Percentiles rank a stretch among this genome's conserved stretches.
Evolutionary conservation across 2,113 vertebrate species (phyloP).

Genomic region (Hydropotes inermis): DNA sequence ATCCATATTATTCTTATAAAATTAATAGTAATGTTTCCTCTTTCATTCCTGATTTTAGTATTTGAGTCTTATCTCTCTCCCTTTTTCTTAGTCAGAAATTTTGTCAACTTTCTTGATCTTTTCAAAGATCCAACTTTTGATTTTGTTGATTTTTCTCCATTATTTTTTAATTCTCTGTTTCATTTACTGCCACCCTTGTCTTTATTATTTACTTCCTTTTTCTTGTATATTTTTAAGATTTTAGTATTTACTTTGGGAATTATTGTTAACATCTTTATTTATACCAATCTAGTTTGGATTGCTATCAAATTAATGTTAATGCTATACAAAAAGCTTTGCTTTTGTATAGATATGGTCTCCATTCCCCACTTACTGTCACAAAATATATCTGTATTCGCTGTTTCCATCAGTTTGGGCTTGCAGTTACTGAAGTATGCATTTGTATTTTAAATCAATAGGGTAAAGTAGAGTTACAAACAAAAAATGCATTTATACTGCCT

Average conservation of each 20-base stretch:
- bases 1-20: not conserved
- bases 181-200: not conserved
- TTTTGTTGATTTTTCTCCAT: not conserved
- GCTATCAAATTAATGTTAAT: not conserved
- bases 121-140: not conserved
- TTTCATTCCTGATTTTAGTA: not conserved
- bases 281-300: not conserved
- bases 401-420: not conserved
- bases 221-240: not conserved
- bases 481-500: not conserved
- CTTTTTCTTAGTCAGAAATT: not conserved
- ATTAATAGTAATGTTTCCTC: not conserved
- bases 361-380: not conserved
- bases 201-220: not conserved
- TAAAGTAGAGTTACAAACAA: not conserved
- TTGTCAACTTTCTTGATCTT: not conserved
- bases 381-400: not conserved
- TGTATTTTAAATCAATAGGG: not conserved
- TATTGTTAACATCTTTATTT: not conserved
- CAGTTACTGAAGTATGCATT: not conserved
- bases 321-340: not conserved
- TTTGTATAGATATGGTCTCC: not conserved
- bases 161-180: not conserved
- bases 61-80: not conserved
- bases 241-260: not conserved